phyloP scores from a whole-genome alignment of 2,888 invertebrate species.

The Epinotia brunnichana region DNA sequence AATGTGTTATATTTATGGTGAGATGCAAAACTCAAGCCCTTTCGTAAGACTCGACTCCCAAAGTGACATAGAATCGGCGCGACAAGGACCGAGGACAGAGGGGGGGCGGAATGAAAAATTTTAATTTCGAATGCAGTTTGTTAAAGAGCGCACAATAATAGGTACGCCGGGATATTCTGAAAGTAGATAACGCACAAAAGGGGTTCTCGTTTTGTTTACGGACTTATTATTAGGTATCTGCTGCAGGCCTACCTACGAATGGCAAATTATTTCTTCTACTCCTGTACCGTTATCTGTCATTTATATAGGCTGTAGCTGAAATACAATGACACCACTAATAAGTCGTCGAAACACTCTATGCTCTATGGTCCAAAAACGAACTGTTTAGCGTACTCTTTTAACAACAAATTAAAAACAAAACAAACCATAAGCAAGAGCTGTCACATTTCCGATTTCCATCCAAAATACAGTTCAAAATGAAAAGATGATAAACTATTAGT shows the following conservation, averaged over 20 bases:
- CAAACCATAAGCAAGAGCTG: no score
- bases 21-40: slow-evolving; percentile 30
- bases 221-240: slow-evolving; percentile 54
- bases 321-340: no score
- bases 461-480: no score
- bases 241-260: background rate
- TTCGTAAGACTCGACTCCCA: slow-evolving; percentile 43
- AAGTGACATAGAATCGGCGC: slow-evolving; percentile 47
- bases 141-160: slow-evolving; percentile 79
- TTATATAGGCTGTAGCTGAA: no score
- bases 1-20: no score
- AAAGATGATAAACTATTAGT: no score
- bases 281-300: no score
- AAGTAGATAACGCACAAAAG: slow-evolving; percentile 76
- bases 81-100: slow-evolving; percentile 48
- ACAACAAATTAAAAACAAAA: no score
- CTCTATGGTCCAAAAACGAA: no score
- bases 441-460: no score
- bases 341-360: no score
- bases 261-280: slow-evolving; percentile 8
- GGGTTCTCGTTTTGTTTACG: slow-evolving; percentile 64
- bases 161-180: slow-evolving; percentile 67
- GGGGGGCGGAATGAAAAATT: slow-evolving; percentile 77
- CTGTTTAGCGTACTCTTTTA: no score
- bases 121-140: slow-evolving; percentile 84